Conservation (phyloP, 2,113 vertebrate genomes). For the Psephotus haematonotus region DNA sequence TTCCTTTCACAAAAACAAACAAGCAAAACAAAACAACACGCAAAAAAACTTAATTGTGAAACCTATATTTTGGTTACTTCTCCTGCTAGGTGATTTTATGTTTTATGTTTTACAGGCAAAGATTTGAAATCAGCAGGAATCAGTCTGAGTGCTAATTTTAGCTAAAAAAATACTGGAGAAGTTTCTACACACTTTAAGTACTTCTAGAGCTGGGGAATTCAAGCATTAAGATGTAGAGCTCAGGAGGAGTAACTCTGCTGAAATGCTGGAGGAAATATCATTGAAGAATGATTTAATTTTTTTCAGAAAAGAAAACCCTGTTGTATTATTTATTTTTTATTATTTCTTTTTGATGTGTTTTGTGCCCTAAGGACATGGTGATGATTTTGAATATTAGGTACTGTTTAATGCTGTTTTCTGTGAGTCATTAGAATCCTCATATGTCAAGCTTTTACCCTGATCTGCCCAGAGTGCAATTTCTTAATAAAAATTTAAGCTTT, state of each 20-base stretch:
- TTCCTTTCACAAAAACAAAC: not conserved
- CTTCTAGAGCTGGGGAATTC: not conserved
- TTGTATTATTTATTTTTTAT: not conserved
- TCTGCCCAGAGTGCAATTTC: not conserved
- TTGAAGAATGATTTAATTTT: not conserved
- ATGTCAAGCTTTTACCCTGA: not conserved
- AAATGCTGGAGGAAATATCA: not conserved
- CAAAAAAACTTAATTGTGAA: not conserved
- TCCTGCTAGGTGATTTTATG: not conserved
- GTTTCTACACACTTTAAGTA: not conserved
- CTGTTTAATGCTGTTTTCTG: not conserved
- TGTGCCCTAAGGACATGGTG: not conserved
- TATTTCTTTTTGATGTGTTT: not conserved
- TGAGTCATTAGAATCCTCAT: not conserved
- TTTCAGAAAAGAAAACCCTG: not conserved
- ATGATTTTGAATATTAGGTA: not conserved
- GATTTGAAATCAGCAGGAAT: not conserved
- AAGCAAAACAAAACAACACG: not conserved
- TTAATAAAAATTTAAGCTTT: not conserved
- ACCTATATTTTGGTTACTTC: not conserved
- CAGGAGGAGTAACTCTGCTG: not conserved
- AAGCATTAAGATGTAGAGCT: not conserved
- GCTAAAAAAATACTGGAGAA: not conserved
- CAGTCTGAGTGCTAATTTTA: not conserved
- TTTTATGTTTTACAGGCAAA: not conserved